phyloP scores from a whole-genome alignment of 2,888 invertebrate genomes.

The Cephus nigrinus region DNA sequence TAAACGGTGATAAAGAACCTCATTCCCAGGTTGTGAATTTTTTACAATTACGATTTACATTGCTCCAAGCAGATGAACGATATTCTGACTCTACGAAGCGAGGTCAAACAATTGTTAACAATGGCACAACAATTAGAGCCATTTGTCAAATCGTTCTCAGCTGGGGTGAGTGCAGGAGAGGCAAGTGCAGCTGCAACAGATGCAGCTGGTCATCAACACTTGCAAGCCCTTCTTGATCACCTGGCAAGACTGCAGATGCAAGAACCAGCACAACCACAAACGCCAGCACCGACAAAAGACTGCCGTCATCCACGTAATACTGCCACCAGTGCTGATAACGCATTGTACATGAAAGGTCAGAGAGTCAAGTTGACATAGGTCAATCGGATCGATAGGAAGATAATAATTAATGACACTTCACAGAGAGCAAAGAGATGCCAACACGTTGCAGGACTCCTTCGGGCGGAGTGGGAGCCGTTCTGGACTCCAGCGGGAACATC shows the following conservation, averaged over 20 bases:
- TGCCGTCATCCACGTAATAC: slow-evolving; percentile 54
- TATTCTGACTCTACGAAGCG: slow-evolving; percentile 73
- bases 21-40: background rate
- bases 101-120: slow-evolving; percentile 74
- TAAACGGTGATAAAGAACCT: background rate
- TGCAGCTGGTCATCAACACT: slow-evolving; percentile 67
- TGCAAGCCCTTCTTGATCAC: slow-evolving; percentile 70
- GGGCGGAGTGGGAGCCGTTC: slow-evolving; percentile 52
- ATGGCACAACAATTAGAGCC: slow-evolving; percentile 76
- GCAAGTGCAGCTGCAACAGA: slow-evolving; percentile 57
- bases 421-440: slow-evolving; percentile 59
- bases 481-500: slow-evolving; percentile 62
- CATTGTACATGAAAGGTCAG: slow-evolving; percentile 62
- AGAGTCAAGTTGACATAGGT: slow-evolving; percentile 13
- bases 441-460: slow-evolving; percentile 59
- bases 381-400: slow-evolving; percentile 30
- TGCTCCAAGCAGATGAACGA: slow-evolving; percentile 71
- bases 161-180: slow-evolving; percentile 57
- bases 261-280: slow-evolving; percentile 46
- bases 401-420: slow-evolving; percentile 3
- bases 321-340: slow-evolving; percentile 56
- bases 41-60: slow-evolving; percentile 2
- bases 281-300: slow-evolving; percentile 54
- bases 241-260: slow-evolving; percentile 66
- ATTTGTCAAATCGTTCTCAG: slow-evolving; percentile 71